Evolutionary conservation across 2,888 invertebrate species (phyloP), one percentile per base, ranked within the genome.

Genomic region (Melieria picta): DNA sequence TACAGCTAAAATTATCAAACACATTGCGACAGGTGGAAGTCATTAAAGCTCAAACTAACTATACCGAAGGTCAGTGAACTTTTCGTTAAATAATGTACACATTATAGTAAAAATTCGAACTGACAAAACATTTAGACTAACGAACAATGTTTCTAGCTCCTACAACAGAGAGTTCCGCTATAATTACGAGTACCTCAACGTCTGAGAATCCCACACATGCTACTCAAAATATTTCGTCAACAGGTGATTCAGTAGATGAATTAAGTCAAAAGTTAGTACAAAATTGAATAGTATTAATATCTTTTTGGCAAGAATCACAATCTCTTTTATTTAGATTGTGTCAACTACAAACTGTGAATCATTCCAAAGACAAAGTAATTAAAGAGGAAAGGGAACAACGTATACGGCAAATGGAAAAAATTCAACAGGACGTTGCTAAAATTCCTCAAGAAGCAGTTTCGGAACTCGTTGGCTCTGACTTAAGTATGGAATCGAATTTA

Each of bases 1-100:
- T 96, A 67, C 96, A 96, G 80, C 85, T 96, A 73, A 91, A 94
- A 76, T 86, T 96, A 7, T 95, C 95, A 0, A 94, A 94, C 81
- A 92, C 94, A 9, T 88, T 96, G 70, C 89, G 95, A 60, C 90
- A 93, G 52, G 91, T 92, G 77, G 95, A 94, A 84, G 89, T 90
- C 30, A 80, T 90, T 72, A 74, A 79, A 77, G 60, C 77, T 46
- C 74, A 72, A 55, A 50, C 76, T 5, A 76, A 66, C 69, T 76
- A 77, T 66, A 76, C 68, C 0, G 79, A 83, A 16, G 68, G 84
- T 85, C 76, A 81, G 80, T 80, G 52, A 61, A 43, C 10, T 50
- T 62, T 2, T 65, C 4, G 6, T 58, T 30, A 1, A 13, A 7
- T 48, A 30, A 16, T 48, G 5, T 16, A 30, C n/a, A 30, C 9